phyloP scores from a whole-genome alignment of 2,113 vertebrate genomes.

The Cairina moschata region DNA sequence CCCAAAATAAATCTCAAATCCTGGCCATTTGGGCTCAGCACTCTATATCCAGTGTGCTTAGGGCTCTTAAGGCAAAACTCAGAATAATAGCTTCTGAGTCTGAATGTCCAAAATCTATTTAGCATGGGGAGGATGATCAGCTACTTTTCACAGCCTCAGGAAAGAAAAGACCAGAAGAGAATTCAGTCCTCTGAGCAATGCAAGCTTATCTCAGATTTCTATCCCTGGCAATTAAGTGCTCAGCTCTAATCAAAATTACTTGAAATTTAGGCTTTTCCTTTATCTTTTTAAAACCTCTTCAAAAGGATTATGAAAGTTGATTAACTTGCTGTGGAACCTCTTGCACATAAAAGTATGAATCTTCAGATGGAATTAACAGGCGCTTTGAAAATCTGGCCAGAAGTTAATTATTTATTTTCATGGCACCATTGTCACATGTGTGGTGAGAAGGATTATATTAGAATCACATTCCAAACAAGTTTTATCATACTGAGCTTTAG shows the following conservation, averaged over 20 bases:
- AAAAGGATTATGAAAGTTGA: slow-evolving; percentile 9
- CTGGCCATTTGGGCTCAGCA: not conserved
- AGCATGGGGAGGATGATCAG: not conserved
- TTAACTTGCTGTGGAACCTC: not conserved
- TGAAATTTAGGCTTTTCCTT: not conserved
- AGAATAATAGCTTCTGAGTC: not conserved
- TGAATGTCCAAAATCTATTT: not conserved
- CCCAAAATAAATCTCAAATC: not conserved
- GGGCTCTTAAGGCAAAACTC: not conserved
- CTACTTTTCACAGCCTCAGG: not conserved
- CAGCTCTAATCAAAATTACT: not conserved
- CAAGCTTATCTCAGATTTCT: not conserved
- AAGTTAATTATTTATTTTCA: slow-evolving; percentile 29
- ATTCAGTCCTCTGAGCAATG: not conserved
- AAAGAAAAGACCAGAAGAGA: not conserved
- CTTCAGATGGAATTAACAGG: not conserved
- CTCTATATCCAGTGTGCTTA: not conserved
- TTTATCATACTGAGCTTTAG: not conserved
- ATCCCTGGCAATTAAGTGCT: slow-evolving; percentile 5
- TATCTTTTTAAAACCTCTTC: slow-evolving; percentile 9
- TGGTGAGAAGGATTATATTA: not conserved
- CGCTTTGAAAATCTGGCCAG: slow-evolving; percentile 20
- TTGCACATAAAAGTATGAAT: not conserved
- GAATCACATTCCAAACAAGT: not conserved
- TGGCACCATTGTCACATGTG: not conserved